phyloP scores from a whole-genome alignment of 2,797 vertebrate genomes.

The Adrianichthys oophorus region DNA sequence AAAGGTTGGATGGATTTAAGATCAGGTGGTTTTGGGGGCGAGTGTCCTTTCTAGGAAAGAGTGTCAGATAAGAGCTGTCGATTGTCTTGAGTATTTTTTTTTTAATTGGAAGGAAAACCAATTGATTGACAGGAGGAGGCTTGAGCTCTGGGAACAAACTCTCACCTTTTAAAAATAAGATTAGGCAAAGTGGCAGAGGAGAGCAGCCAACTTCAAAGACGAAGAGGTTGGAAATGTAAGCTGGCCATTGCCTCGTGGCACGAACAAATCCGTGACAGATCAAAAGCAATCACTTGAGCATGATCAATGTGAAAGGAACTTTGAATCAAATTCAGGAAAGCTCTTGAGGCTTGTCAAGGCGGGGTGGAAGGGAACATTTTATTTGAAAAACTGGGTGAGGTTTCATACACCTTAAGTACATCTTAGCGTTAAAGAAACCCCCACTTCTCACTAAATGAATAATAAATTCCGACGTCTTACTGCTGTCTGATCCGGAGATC shows the following conservation, averaged over 20 bases:
- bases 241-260: constrained; percentile 48
- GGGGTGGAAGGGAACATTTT: constrained; percentile 31
- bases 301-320: constrained; percentile 37
- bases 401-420: constrained; percentile 36
- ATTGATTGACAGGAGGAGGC: constrained; percentile 45
- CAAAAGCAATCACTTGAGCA: constrained; percentile 59
- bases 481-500: background rate
- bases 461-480: background rate
- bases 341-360: constrained; percentile 20
- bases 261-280: constrained; percentile 58
- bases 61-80: constrained; percentile 4
- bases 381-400: constrained; percentile 33
- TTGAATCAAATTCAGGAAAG: constrained; percentile 34
- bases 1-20: constrained; percentile 29
- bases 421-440: constrained; percentile 9
- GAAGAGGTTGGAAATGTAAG: constrained; percentile 45
- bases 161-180: constrained; percentile 14
- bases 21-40: constrained; percentile 15
- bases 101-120: constrained; percentile 42
- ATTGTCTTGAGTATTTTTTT: constrained; percentile 18
- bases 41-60: constrained; percentile 8
- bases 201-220: constrained; percentile 51
- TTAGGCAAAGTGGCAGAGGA: constrained; percentile 44
- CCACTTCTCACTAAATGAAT: constrained; percentile 22
- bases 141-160: constrained; percentile 43